These are phyloP conservation scores for Malachius bipustulatus DNA, from an alignment of 2,888 invertebrate genomes.

Conservation along the genomic window DNA sequence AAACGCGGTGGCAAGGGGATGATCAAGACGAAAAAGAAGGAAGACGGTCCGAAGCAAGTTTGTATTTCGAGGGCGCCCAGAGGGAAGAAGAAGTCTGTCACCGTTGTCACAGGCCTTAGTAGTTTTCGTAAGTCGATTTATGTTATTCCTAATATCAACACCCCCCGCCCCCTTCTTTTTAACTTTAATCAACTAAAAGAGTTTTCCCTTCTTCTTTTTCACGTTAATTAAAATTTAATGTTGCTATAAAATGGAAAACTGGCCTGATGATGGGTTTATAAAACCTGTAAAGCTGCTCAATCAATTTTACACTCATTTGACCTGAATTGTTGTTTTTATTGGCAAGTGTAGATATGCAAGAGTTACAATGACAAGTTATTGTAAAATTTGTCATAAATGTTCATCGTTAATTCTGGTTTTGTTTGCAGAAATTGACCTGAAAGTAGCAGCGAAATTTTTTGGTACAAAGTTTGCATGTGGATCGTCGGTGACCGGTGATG, in stretches of 20 bases:
- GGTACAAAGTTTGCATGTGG: slow-evolving; percentile 97
- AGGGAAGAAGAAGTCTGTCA: slow-evolving; percentile 98
- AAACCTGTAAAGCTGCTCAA: too few species aligned
- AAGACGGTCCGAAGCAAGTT: slow-evolving; percentile 76
- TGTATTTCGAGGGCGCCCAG: slow-evolving; percentile 81
- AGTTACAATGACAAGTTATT: too few species aligned
- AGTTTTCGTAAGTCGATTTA: slow-evolving; percentile 63
- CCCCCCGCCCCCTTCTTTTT: too few species aligned
- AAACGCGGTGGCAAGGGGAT: slow-evolving; percentile 95
- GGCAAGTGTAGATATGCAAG: too few species aligned
- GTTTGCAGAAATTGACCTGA: slow-evolving; percentile 83
- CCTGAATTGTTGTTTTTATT: too few species aligned
- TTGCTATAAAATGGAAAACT: too few species aligned
- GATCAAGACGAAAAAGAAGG: slow-evolving; percentile 90
- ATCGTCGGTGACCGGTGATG: slow-evolving; percentile 96
- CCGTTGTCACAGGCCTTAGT: slow-evolving; percentile 89
- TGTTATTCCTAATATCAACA: neutral
- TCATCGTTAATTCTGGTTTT: slow-evolving; percentile 9
- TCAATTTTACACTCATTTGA: too few species aligned
- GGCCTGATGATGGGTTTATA: too few species aligned
- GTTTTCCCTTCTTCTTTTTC: too few species aligned
- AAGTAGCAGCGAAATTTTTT: slow-evolving; percentile 96
- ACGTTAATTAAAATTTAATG: too few species aligned
- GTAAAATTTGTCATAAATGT: too few species aligned
- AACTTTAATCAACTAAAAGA: too few species aligned